These are phyloP conservation scores for Staurois parvus DNA, from an alignment of 2,797 vertebrate species.

Conservation along the genomic window DNA sequence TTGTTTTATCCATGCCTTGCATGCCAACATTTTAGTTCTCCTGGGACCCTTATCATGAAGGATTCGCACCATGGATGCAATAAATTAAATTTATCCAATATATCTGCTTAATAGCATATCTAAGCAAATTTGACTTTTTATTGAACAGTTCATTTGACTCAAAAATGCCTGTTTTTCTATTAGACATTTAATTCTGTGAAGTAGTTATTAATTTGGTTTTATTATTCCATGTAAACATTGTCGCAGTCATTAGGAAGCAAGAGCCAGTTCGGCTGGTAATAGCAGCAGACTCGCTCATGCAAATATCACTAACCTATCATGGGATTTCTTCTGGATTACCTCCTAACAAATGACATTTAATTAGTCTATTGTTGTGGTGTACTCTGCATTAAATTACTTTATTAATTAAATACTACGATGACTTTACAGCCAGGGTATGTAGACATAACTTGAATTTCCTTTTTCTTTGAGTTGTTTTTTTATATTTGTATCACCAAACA, in stretches of 20 bases:
- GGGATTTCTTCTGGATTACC: slow-evolving; percentile 3
- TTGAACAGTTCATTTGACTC: slow-evolving; percentile 47
- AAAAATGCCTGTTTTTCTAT: slow-evolving; percentile 49
- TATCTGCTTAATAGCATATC: slow-evolving; percentile 54
- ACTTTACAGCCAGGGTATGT: slow-evolving; percentile 36
- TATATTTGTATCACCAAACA: slow-evolving; percentile 18
- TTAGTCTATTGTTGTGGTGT: slow-evolving; percentile 51
- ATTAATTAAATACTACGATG: slow-evolving; percentile 56
- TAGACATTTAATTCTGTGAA: slow-evolving; percentile 38
- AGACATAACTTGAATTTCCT: slow-evolving; percentile 35
- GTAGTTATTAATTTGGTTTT: slow-evolving; percentile 55
- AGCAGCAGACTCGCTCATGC: slow-evolving; percentile 34
- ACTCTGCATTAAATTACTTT: slow-evolving; percentile 52
- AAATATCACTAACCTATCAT: slow-evolving; percentile 37
- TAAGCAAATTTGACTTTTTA: slow-evolving; percentile 52
- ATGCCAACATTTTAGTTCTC: slow-evolving; percentile 49
- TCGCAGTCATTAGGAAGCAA: slow-evolving; percentile 43
- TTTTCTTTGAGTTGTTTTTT: background rate
- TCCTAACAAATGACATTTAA: slow-evolving; percentile 58
- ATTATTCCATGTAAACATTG: slow-evolving; percentile 56
- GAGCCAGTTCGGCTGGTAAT: slow-evolving; percentile 33
- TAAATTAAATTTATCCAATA: slow-evolving; percentile 59
- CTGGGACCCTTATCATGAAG: slow-evolving; percentile 53
- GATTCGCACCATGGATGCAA: slow-evolving; percentile 59
- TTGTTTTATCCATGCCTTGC: slow-evolving; percentile 53